Evolutionary conservation across 2,113 vertebrate genomes (phyloP).

Genomic region (Haemorhous mexicanus): DNA sequence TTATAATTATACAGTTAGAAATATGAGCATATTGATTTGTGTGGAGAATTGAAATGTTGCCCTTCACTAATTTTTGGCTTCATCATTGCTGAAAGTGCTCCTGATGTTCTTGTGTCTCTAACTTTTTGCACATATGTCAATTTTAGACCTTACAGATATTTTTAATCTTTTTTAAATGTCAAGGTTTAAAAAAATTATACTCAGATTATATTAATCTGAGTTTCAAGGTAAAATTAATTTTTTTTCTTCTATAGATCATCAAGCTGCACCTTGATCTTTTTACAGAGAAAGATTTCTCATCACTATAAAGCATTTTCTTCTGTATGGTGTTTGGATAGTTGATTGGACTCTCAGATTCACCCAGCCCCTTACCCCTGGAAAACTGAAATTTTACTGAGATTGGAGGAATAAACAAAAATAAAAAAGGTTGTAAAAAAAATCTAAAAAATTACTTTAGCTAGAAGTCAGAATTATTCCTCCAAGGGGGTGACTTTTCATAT

Average conservation of each 20-base stretch:
- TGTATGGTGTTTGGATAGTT: neutral
- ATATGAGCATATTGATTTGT: neutral
- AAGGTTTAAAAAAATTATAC: neutral
- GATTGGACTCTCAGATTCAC: neutral
- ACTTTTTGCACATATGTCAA: neutral
- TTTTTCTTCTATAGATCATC: neutral
- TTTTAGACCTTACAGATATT: neutral
- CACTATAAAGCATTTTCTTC: neutral
- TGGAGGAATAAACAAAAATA: neutral
- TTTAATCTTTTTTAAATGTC: neutral
- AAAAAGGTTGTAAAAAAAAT: neutral
- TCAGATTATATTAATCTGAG: neutral
- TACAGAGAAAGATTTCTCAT: neutral
- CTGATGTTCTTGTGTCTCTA: neutral
- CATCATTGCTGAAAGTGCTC: neutral
- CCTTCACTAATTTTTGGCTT: neutral
- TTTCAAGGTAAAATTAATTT: neutral
- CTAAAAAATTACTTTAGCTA: neutral
- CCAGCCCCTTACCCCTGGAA: neutral
- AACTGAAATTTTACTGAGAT: neutral
- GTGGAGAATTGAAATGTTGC: neutral
- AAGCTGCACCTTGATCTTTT: neutral
- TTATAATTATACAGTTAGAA: constrained; percentile 20
- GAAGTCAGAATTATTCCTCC: neutral
- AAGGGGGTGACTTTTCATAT: neutral